Conservation (phyloP, 2,113 vertebrate species). For the Cebus imitator region DNA sequence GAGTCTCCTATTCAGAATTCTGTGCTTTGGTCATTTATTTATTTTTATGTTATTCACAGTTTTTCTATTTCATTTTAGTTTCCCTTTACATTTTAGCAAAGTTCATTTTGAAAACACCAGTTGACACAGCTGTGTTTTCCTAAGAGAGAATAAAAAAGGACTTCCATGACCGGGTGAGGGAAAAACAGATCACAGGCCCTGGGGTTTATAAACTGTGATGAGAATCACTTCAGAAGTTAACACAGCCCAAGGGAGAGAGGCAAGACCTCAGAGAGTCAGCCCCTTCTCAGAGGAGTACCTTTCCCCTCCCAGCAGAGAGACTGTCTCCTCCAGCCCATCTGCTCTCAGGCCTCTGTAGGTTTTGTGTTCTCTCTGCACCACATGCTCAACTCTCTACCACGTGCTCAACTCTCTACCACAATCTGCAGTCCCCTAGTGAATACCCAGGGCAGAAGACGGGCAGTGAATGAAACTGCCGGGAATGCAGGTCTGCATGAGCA, state of each 20-base stretch:
- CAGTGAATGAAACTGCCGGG: not conserved
- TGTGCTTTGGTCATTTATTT: not conserved
- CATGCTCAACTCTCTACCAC: not conserved
- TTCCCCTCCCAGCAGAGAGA: not conserved
- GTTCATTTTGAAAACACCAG: conserved; percentile 21
- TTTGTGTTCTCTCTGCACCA: not conserved
- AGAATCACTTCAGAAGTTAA: not conserved
- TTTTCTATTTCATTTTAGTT: conserved; percentile 28
- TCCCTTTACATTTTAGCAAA: conserved; percentile 31
- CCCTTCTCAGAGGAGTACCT: not conserved
- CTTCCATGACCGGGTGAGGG: not conserved
- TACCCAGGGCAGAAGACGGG: not conserved
- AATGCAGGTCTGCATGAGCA: not conserved
- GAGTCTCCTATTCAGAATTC: not conserved
- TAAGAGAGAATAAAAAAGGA: conserved; percentile 6
- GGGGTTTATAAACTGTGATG: rapidly evolving
- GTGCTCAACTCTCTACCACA: not conserved
- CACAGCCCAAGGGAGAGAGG: not conserved
- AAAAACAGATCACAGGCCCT: not conserved
- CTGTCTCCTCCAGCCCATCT: not conserved
- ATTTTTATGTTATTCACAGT: not conserved
- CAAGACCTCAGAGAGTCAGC: not conserved
- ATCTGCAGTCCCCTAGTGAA: not conserved
- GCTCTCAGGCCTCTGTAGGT: not conserved
- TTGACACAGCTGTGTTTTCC: conserved; percentile 12